These are phyloP conservation scores for Hydrolagus affinis DNA, from an alignment of 2,113 vertebrate genomes.

Conservation along the genomic window DNA sequence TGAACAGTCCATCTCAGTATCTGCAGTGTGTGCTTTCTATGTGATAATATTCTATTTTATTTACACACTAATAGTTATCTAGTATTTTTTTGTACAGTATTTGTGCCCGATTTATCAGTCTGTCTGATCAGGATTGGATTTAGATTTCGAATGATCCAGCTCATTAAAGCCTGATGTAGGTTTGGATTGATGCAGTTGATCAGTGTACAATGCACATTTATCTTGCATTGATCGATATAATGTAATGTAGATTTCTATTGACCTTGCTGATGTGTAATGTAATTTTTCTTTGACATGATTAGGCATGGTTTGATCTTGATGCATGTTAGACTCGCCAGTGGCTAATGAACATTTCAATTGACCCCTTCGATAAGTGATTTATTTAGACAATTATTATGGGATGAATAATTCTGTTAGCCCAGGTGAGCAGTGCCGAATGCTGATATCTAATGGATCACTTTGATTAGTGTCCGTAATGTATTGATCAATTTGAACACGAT, in stretches of 20 bases:
- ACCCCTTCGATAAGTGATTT: slow-evolving; percentile 1
- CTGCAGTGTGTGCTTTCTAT: too few relatives aligned
- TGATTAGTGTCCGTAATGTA: not conserved
- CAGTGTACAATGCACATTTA: too few relatives aligned
- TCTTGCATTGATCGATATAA: too few relatives aligned
- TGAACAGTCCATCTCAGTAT: too few relatives aligned
- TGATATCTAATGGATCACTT: not conserved
- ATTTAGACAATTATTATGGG: not conserved
- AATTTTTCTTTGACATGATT: not conserved
- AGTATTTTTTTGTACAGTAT: too few relatives aligned
- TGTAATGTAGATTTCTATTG: not conserved
- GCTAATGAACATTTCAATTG: not conserved
- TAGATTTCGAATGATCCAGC: not conserved
- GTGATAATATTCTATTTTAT: too few relatives aligned
- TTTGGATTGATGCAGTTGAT: not conserved
- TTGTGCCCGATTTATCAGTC: too few relatives aligned
- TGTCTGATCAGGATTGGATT: not conserved
- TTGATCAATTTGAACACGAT: not conserved
- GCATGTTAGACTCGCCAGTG: not conserved
- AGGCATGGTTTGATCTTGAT: not conserved
- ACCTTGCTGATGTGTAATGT: not conserved
- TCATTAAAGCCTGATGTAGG: not conserved
- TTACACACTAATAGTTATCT: too few relatives aligned
- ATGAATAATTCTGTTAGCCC: not conserved
- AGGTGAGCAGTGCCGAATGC: not conserved